Base-by-base conservation (phyloP, 2,797 vertebrate species). In the Anisognathus igniventris region DNA sequence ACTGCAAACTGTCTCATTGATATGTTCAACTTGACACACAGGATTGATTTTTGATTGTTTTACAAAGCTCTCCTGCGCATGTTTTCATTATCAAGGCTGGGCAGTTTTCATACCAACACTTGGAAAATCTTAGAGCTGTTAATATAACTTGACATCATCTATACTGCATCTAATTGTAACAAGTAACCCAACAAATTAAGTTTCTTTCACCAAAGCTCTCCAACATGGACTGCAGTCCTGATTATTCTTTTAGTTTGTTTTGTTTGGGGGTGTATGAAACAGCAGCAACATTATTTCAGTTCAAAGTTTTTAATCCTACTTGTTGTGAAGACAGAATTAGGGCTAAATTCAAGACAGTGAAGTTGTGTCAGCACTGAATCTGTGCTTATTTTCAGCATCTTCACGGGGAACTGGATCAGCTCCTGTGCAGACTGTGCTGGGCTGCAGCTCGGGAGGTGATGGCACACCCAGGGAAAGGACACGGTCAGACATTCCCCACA, bases 21-120 rank as follows among this genome's bases (percentile, higher is more conserved):
- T 73, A 86, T 28, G 83, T 96, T 96, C 92, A 66, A 71, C 92
- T 92, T 83, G 94, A 93, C 91, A 79, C 39, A 10, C 35, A 4
- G 42, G 67, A 94, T 95, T 93, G 95, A 96, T 95, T 96, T 94
- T 77, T 93, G 93, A 93, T 92, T 87, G 92, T 88, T 95, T 95
- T 58, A 76, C 87, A 77, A 75, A 95, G 87, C 94, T 92, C 15
- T n/a, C 85, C 86, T 77, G 85, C 1, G 14, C 82, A 9, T 93
- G 95, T 94, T 95, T 94, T 88, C 89, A 56, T 96, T 93, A 88
- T 14, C 75, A 21, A 71, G 54, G 61, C 76, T 33, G 92, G 95
- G 76, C 90, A 91, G 92, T 92, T 95, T 96, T 95, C 91, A 77
- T 91, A 68, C 83, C 71, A 77, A 44, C 87, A 72, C 87, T 94